Conservation (phyloP, 92 coral and sea anemone species). For the Isaurus tuberculatus region DNA sequence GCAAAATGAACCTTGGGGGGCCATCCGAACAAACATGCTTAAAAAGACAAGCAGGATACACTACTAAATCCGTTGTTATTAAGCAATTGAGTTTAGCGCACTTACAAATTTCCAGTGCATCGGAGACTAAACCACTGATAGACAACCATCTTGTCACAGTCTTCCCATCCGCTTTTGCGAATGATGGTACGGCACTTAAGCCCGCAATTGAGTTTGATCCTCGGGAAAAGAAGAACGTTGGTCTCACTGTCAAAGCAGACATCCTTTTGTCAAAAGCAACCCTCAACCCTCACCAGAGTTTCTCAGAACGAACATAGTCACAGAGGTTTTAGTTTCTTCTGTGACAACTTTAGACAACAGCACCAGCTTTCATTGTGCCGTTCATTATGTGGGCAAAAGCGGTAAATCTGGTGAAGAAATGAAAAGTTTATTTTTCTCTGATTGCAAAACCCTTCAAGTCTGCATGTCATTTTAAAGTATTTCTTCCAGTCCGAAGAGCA, state of each 20-base stretch:
- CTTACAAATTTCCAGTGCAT: slow-evolving; percentile 27
- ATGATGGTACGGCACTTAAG: slow-evolving; percentile 49
- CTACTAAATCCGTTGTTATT: slow-evolving; percentile 50
- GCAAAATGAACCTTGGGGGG: slow-evolving; percentile 64
- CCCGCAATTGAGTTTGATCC: slow-evolving; percentile 51
- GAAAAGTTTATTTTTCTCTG: slow-evolving; percentile 36
- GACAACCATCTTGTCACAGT: slow-evolving; percentile 40
- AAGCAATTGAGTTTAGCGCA: slow-evolving; percentile 40
- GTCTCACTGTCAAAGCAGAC: too few species aligned
- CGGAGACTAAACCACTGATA: slow-evolving; percentile 43
- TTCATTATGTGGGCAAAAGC: slow-evolving; percentile 45
- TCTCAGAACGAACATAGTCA: slow-evolving; percentile 4
- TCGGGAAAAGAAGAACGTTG: slow-evolving; percentile 33
- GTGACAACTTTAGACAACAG: slow-evolving; percentile 55
- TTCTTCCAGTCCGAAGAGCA: not conserved
- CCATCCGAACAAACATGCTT: slow-evolving; percentile 53
- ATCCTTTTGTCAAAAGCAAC: slow-evolving; percentile 38
- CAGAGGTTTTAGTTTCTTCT: slow-evolving; percentile 24
- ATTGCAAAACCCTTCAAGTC: slow-evolving; percentile 46
- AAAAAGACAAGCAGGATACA: slow-evolving; percentile 56
- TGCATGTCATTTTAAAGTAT: slow-evolving; percentile 37
- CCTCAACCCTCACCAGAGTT: slow-evolving; percentile 43
- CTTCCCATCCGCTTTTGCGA: slow-evolving; percentile 45
- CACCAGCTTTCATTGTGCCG: slow-evolving; percentile 57
- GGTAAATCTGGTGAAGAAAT: slow-evolving; percentile 61